These are phyloP conservation scores for Ormyrus nitidulus DNA, from an alignment of 2,888 invertebrate genomes.

Conservation along the genomic window DNA sequence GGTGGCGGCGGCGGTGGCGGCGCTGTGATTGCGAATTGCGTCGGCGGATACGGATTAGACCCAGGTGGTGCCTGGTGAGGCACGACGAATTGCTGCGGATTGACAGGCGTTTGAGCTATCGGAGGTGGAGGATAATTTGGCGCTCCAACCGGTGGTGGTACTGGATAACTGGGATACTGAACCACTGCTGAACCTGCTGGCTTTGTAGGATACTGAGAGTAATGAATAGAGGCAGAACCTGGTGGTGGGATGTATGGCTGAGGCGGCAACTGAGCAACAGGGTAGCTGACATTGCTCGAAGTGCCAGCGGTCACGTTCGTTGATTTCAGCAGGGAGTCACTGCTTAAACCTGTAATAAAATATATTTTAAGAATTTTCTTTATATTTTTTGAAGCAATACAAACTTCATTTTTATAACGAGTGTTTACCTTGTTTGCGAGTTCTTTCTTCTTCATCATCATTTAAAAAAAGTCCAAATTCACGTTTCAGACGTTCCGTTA, in stretches of 20 bases:
- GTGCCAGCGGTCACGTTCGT: conserved; percentile 63
- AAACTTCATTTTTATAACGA: not conserved
- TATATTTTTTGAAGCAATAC: not conserved
- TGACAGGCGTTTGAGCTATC: not conserved
- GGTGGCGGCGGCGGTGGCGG: conserved; percentile 57
- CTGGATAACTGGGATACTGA: conserved; percentile 64
- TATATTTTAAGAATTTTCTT: not conserved
- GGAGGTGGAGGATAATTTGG: conserved; percentile 53
- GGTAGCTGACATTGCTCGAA: conserved; percentile 56
- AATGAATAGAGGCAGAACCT: conserved; percentile 69
- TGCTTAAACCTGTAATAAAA: conserved; percentile 66
- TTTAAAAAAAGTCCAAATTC: conserved; percentile 86
- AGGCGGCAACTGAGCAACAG: conserved; percentile 69
- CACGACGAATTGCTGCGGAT: conserved; percentile 62
- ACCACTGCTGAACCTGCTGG: conserved; percentile 62
- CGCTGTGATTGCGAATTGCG: conserved; percentile 60
- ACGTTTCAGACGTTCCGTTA: conserved; percentile 88
- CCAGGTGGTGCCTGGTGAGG: conserved; percentile 72
- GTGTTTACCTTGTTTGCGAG: conserved; percentile 77
- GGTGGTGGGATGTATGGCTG: conserved; percentile 73
- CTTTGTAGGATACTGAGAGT: conserved; percentile 68
- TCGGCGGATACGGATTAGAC: conserved; percentile 72
- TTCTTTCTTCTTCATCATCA: conserved; percentile 81
- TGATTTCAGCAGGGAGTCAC: conserved; percentile 70
- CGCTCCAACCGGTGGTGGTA: conserved; percentile 48